Conservation (phyloP, 2,797 vertebrate genomes). For the Pseudopleuronectes americanus region DNA sequence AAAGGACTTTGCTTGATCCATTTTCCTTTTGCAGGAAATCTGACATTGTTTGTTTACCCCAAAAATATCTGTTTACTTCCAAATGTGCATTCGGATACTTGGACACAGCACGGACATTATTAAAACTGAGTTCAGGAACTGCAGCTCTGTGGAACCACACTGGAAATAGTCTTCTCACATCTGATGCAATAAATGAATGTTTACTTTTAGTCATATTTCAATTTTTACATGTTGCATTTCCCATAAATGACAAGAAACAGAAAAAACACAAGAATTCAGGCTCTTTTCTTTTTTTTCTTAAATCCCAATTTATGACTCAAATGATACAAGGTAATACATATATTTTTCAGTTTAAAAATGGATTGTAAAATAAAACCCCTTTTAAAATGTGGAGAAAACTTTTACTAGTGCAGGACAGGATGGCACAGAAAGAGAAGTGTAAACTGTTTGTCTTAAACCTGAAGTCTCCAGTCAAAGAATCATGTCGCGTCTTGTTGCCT, state of each 20-base stretch:
- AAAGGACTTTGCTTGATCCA: background rate
- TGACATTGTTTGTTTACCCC: constrained; percentile 13
- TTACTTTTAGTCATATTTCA: background rate
- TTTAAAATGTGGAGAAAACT: constrained; percentile 52
- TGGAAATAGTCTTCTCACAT: constrained; percentile 37
- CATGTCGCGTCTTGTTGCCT: background rate
- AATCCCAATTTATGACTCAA: constrained; percentile 50
- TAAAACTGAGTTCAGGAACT: background rate
- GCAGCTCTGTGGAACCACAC: constrained; percentile 33
- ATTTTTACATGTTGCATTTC: constrained; percentile 11
- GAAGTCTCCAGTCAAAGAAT: background rate
- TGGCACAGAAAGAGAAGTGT: constrained; percentile 18
- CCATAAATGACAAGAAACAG: constrained; percentile 24
- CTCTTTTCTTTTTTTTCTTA: constrained; percentile 14
- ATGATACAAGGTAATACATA: constrained; percentile 59
- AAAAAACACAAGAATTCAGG: background rate
- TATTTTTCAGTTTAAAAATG: constrained; percentile 27
- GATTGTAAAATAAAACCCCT: constrained; percentile 48
- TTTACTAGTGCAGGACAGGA: constrained; percentile 44
- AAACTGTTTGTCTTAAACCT: constrained; percentile 26
- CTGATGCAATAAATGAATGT: constrained; percentile 46
- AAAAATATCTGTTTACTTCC: constrained; percentile 32
- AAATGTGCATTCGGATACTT: constrained; percentile 31
- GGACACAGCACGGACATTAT: background rate
- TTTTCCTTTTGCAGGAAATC: constrained; percentile 26